These are phyloP conservation scores for Apteryx mantelli DNA, from an alignment of 2,113 vertebrate species.

Conservation along the genomic window DNA sequence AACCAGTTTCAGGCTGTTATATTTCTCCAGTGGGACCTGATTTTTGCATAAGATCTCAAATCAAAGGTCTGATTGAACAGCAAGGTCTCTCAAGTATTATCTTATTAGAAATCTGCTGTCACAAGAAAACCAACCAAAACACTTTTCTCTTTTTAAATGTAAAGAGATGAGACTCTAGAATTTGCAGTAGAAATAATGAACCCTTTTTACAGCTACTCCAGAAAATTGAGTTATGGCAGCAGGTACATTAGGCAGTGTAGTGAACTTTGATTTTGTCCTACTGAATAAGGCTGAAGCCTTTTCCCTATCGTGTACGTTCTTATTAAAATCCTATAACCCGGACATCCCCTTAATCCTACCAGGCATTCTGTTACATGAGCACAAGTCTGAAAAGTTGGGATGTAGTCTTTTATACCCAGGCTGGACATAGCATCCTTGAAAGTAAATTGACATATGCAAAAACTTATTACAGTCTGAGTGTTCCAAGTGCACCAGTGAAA, in stretches of 20 bases:
- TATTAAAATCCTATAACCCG: neutral
- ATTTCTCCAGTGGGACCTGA: neutral
- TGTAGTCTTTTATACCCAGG: neutral
- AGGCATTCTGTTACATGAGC: neutral
- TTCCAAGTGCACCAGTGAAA: neutral
- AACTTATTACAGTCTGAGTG: neutral
- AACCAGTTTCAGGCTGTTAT: neutral
- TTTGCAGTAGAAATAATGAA: neutral
- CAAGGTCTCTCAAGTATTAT: neutral
- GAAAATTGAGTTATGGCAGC: neutral
- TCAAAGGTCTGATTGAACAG: conserved; percentile 9
- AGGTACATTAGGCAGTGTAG: neutral
- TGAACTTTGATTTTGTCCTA: neutral
- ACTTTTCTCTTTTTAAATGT: neutral
- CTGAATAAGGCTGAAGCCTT: neutral
- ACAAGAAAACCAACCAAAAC: neutral
- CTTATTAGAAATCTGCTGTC: neutral
- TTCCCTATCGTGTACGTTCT: neutral
- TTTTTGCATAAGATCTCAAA: neutral
- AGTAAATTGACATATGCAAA: neutral
- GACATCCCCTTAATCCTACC: neutral
- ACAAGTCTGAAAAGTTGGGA: neutral
- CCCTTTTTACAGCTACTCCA: neutral
- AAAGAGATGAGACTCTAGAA: neutral
- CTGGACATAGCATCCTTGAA: neutral